Conservation (phyloP, 1,140 invertebrate genomes). For the Heliconius hewitsoni region DNA sequence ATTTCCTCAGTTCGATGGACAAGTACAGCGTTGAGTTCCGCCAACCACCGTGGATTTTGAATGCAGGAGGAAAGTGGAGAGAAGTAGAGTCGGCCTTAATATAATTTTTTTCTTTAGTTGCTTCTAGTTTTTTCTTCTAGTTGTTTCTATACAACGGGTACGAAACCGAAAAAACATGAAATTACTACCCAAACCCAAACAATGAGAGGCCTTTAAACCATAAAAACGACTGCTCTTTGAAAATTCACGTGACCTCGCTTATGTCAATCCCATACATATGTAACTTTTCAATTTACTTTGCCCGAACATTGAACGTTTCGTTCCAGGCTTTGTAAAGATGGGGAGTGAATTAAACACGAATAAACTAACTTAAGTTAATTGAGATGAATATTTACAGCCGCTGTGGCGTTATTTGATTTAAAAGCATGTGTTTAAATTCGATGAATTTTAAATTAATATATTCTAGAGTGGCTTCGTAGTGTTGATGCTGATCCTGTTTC, state of each 20-base stretch:
- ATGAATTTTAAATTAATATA: conserved; percentile 5
- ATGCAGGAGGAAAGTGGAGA: no score
- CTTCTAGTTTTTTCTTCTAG: no score
- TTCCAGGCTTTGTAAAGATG: neutral
- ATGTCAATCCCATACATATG: conserved; percentile 3
- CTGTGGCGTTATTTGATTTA: neutral
- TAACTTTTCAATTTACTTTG: conserved; percentile 11
- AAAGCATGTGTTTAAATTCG: neutral
- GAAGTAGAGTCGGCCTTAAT: no score
- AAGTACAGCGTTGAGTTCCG: no score
- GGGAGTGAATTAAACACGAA: neutral
- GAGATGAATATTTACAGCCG: neutral
- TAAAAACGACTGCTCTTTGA: neutral
- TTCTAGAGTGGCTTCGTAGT: neutral
- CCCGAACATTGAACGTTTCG: neutral
- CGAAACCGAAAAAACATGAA: no score
- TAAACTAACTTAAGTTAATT: conserved; percentile 11
- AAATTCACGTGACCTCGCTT: neutral
- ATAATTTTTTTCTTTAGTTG: no score
- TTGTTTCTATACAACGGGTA: no score
- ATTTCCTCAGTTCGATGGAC: no score
- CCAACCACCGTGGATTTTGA: no score
- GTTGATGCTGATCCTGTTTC: neutral
- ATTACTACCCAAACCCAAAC: no score
- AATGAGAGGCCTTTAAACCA: neutral